phyloP scores from a whole-genome alignment of 2,797 vertebrate genomes.

The Cyclura pinguis region DNA sequence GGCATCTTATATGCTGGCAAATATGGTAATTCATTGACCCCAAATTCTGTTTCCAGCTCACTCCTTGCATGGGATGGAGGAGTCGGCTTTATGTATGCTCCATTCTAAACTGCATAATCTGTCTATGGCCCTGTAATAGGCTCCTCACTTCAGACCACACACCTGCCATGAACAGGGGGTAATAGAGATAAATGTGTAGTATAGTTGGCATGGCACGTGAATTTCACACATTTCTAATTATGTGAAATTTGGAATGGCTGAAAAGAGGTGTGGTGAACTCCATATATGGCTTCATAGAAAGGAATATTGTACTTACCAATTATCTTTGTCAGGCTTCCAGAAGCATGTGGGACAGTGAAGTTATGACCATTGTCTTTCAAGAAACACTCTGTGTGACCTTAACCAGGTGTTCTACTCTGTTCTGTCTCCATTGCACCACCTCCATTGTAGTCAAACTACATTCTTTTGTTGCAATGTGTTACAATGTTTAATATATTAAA shows the following conservation, averaged over 20 bases:
- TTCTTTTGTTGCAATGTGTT: neutral
- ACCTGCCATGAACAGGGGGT: neutral
- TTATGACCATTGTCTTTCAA: neutral
- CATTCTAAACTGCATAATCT: too few species aligned
- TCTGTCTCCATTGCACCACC: neutral
- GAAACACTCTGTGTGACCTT: neutral
- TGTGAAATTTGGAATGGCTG: neutral
- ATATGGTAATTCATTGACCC: too few species aligned
- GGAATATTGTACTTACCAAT: neutral
- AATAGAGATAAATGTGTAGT: neutral
- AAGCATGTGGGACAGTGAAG: neutral
- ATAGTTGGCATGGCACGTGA: neutral
- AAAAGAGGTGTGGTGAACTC: neutral
- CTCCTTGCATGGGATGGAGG: too few species aligned
- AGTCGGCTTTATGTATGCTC: too few species aligned
- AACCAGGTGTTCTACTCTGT: neutral
- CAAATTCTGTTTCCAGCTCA: too few species aligned
- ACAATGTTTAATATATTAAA: slow-evolving; percentile 22
- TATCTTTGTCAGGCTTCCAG: neutral
- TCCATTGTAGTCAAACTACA: neutral
- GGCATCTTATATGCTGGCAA: too few species aligned
- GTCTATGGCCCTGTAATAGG: neutral
- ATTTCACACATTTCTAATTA: neutral
- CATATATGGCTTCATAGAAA: neutral
- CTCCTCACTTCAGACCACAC: neutral